Base-by-base conservation (phyloP, 2,888 invertebrate species). In the Pollenia angustigena region DNA sequence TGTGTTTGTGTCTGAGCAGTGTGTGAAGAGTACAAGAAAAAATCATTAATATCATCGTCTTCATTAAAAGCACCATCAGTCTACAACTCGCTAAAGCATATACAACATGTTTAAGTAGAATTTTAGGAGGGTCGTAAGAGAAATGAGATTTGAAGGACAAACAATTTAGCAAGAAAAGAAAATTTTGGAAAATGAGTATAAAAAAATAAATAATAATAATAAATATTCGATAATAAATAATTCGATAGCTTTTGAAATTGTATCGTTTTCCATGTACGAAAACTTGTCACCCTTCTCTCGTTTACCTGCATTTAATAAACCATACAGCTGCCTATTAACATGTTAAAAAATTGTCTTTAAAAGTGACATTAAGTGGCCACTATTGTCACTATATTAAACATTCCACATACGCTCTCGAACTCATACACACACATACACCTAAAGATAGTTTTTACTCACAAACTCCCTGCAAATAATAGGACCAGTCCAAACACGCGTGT, bases 341-440 rank as follows among this genome's bases (percentile, higher is more conserved):
- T 42, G 54, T 56, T 62, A 60, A 60, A 52, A 40, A 74, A 75
- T 80, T 80, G 52, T 75, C 56, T 69, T 85, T 75, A 80, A 80
- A 74, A 69, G 75, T 85, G 81, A 85, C 81, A 85, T 75, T 69
- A 81, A 80, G 81, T 85, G 81, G 75, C 85, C 81, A 71, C 81
- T 85, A 75, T 80, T 75, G 81, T 62, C 80, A 80, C 84, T 75
- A 48, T 80, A 85, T 74, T 80, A 85, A 80, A 81, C 60, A 75
- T 52, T 54, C 42, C 72, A 23, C 66, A 81, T 50, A 54, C 52
- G 46, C 58, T 18, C 11, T 52, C 64, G 46, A n/a, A 18, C 44
- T 66, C 6, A 4, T 44, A 23, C 14, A 76, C 12, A 44, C 9
- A 44, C 40, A 52, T 44, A 32, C 23, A 42, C 8, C 12, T n/a